Percentiles rank a stretch among this genome's conserved stretches.
Evolutionary conservation across 1,140 invertebrate genomes (phyloP).

Genomic region (Planococcus citri): DNA sequence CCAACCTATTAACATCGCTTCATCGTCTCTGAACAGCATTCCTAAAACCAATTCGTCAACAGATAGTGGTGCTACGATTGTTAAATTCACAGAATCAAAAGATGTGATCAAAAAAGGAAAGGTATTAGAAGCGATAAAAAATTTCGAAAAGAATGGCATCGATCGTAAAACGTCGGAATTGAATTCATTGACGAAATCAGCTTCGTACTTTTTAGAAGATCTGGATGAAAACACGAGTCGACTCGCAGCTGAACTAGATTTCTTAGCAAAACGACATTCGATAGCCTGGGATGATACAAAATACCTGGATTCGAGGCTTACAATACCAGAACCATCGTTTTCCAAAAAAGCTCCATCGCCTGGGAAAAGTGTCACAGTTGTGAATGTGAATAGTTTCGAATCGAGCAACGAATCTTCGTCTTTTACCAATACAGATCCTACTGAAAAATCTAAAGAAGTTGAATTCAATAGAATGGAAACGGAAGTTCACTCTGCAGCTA

Average conservation of each 20-base stretch:
- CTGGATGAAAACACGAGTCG: background rate
- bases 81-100: too few relatives aligned
- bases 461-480: conserved; percentile 78
- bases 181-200: background rate
- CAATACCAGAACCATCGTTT: background rate
- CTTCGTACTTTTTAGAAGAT: background rate
- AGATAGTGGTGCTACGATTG: conserved; percentile 37
- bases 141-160: background rate
- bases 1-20: background rate
- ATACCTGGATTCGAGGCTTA: conserved; percentile 32
- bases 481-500: conserved; percentile 68
- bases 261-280: conserved; percentile 38
- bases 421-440: background rate
- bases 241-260: background rate
- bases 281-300: conserved; percentile 44
- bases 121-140: background rate
- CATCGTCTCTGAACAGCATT: background rate
- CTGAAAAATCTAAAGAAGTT: conserved; percentile 47
- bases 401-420: background rate
- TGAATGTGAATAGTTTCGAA: background rate
- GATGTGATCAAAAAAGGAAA: background rate
- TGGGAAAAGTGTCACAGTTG: background rate
- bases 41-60: conserved; percentile 49
- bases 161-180: background rate
- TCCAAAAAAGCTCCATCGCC: background rate